Base-by-base conservation (phyloP, 2,113 vertebrate genomes). In the Aspidoscelis tigris region DNA sequence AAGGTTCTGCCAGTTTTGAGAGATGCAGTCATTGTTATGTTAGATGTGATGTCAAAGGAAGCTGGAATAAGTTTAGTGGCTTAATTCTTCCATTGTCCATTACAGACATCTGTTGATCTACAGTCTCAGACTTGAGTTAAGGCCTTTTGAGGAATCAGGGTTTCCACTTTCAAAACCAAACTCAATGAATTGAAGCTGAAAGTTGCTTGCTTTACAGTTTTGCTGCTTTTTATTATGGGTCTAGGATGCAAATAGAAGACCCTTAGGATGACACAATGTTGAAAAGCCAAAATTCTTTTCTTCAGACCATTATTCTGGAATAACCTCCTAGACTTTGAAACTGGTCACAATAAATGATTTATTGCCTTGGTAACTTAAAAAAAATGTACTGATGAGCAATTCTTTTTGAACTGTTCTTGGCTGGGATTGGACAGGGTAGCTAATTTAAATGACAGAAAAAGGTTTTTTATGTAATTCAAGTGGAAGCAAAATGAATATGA, bases 221-320 rank as follows among this genome's bases (percentile, higher is more conserved):
- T 80, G 43, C 26, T 33, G 64, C 79, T 82, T 83, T 86, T 87
- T 84, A 75, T 73, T 84, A 44, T 24, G 73, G 75, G 11, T n/a
- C 9, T 73, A 75, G 83, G 55, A 41, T 88, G 24, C 3, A 21
- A 90, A 75, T 86, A 82, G 84, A 84, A 69, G 20, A 58, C 1
- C 39, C 77, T 89, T 87, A 50, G 78, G 50, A 88, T 85, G 70
- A 68, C 58, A 16, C 0, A 0, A 66, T 33, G 76, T 76, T 85
- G 43, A 78, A 86, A 88, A 72, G n/a, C 70, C 83, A 81, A 87
- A 89, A 87, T 20, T 76, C 20, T 72, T 55, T 72, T 18, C 73
- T 47, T 76, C 33, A 55, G 47, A 26, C 7, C 22, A 2, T 41
- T 80, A 22, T 53, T 78, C 22, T 71, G 2, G 11, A 78, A 71